A percentile compares a stretch with the other conserved stretches of the same genome.
These are phyloP conservation scores for Petrocephalus schoutedeni DNA, from an alignment of 2,797 vertebrate genomes.

Conservation along the genomic window DNA sequence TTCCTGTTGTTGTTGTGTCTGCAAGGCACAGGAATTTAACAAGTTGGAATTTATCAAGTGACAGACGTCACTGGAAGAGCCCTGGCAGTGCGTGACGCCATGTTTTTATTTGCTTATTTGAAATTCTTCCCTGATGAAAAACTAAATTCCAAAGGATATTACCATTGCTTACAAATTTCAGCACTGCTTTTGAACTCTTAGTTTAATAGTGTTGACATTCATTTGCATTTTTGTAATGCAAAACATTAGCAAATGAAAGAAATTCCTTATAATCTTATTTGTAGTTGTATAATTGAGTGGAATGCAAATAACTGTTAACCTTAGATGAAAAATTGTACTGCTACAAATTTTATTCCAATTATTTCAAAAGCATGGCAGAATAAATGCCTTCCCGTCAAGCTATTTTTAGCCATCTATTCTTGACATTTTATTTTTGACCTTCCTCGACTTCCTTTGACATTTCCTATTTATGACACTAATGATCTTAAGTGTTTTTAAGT, in stretches of 20 bases:
- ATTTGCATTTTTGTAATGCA: background rate
- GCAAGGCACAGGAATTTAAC: slow-evolving; percentile 72
- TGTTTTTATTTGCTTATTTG: slow-evolving; percentile 34
- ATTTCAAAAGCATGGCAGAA: slow-evolving; percentile 23
- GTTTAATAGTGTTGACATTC: background rate
- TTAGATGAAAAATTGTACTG: background rate
- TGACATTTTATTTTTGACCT: slow-evolving; percentile 63
- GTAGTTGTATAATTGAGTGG: background rate
- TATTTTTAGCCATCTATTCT: slow-evolving; percentile 74
- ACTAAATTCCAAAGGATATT: slow-evolving; percentile 34
- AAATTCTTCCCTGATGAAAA: slow-evolving; percentile 34
- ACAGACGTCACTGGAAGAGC: slow-evolving; percentile 44
- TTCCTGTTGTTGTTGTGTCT: slow-evolving; percentile 99
- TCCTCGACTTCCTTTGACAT: slow-evolving; percentile 62
- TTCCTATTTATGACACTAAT: slow-evolving; percentile 59
- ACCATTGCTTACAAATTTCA: slow-evolving; percentile 12
- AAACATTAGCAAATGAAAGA: background rate
- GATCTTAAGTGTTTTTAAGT: slow-evolving; percentile 34
- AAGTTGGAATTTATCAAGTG: slow-evolving; percentile 60
- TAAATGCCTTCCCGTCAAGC: slow-evolving; percentile 51
- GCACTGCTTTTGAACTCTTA: background rate
- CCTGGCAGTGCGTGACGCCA: slow-evolving; percentile 28
- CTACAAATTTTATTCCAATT: background rate
- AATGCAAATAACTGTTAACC: background rate
- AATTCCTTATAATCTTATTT: background rate